Evolutionary conservation across 2,113 vertebrate species (phyloP).

Genomic region (Meriones unguiculatus): DNA sequence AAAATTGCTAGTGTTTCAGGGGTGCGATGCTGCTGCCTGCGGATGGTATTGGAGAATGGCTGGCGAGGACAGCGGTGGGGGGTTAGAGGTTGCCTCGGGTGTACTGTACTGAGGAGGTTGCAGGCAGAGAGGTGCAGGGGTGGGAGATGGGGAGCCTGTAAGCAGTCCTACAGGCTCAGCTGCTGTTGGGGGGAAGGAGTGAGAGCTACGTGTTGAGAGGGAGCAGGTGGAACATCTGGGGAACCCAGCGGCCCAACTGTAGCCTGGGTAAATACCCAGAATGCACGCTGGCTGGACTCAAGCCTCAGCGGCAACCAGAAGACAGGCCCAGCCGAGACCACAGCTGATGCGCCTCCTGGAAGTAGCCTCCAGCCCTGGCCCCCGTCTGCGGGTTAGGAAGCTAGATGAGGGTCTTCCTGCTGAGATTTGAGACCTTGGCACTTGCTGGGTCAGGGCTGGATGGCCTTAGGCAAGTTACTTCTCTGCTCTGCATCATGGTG

Average conservation of each 20-base stretch:
- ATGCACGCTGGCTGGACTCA: accelerated
- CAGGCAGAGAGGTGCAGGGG: too few relatives aligned
- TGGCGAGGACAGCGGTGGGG: accelerated
- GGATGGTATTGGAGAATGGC: accelerated
- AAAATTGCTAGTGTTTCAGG: neutral
- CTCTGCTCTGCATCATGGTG: neutral
- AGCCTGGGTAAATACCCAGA: neutral
- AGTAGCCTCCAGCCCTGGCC: neutral
- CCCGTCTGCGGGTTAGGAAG: neutral
- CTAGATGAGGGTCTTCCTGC: neutral
- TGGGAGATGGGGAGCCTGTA: neutral
- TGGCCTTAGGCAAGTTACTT: neutral
- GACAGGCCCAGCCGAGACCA: neutral
- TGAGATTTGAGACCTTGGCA: neutral
- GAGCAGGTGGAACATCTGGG: accelerated
- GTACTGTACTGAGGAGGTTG: accelerated
- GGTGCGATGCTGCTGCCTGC: accelerated
- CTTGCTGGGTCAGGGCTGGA: neutral
- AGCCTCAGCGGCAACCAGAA: neutral
- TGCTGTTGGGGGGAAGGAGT: neutral
- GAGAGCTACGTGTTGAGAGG: neutral
- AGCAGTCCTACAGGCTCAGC: neutral
- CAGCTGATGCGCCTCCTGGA: neutral
- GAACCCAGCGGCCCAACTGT: too few relatives aligned
- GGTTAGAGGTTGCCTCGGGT: accelerated